phyloP scores from a whole-genome alignment of 2,113 vertebrate species.

The Thomomys bottae region DNA sequence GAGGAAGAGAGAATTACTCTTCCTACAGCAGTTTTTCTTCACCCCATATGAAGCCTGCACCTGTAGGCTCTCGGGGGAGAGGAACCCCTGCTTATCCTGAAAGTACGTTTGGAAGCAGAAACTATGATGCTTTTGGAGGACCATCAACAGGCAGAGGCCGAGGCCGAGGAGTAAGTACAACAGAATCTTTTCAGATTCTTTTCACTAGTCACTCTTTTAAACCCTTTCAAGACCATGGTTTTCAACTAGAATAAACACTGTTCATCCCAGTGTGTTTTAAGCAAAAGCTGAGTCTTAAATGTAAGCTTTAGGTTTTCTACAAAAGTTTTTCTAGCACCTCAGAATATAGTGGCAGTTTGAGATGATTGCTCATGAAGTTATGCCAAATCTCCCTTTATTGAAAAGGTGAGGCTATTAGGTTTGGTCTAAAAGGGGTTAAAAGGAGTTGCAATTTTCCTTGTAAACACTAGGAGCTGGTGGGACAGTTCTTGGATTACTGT shows the following conservation, averaged over 20 bases:
- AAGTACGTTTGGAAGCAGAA: slow-evolving; percentile 92
- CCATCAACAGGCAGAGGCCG: slow-evolving; percentile 92
- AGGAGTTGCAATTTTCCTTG: slow-evolving; percentile 88
- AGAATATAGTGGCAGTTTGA: slow-evolving; percentile 83
- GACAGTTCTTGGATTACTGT: slow-evolving; percentile 83
- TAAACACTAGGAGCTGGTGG: slow-evolving; percentile 86
- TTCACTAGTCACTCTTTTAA: slow-evolving; percentile 92
- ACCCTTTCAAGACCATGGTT: slow-evolving; percentile 91
- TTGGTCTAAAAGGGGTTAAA: slow-evolving; percentile 92
- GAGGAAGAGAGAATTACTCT: slow-evolving; percentile 93
- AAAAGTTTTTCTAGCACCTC: slow-evolving; percentile 77
- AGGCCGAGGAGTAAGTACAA: slow-evolving; percentile 95
- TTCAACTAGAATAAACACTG: slow-evolving; percentile 85
- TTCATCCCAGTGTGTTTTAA: slow-evolving; percentile 85
- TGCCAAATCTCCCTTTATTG: slow-evolving; percentile 85
- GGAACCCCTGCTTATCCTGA: slow-evolving; percentile 93
- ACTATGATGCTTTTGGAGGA: slow-evolving; percentile 93
- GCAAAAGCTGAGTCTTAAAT: slow-evolving; percentile 81
- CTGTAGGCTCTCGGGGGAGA: slow-evolving; percentile 94
- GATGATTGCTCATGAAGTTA: slow-evolving; percentile 84
- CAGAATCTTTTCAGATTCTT: slow-evolving; percentile 94
- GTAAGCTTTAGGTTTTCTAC: slow-evolving; percentile 83
- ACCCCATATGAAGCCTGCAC: slow-evolving; percentile 92
- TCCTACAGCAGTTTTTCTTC: slow-evolving; percentile 93
- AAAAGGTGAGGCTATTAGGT: slow-evolving; percentile 87